These are phyloP conservation scores for Timema cristinae DNA, from an alignment of 2,888 invertebrate species.

Conservation along the genomic window DNA sequence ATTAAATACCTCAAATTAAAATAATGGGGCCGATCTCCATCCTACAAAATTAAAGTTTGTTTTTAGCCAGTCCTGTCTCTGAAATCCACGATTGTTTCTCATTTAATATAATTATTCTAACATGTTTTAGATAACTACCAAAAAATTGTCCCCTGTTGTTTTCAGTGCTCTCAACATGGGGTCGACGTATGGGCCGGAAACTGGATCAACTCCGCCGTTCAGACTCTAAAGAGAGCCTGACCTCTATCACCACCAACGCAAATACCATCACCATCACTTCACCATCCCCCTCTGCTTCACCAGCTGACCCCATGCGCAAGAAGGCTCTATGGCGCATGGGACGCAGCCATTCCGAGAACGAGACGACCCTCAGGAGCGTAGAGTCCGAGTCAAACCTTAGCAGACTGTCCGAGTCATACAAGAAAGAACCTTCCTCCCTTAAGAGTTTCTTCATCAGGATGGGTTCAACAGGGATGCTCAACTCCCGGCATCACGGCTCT, in stretches of 20 bases:
- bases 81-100: too few species aligned
- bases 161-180: slow-evolving; percentile 68
- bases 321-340: slow-evolving; percentile 29
- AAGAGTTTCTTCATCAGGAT: slow-evolving; percentile 70
- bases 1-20: too few species aligned
- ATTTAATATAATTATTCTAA: too few species aligned
- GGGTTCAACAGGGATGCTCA: slow-evolving; percentile 72
- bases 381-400: slow-evolving; percentile 13
- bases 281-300: slow-evolving; percentile 33
- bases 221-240: slow-evolving; percentile 21
- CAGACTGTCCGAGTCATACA: slow-evolving; percentile 21
- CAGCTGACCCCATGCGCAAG: slow-evolving; percentile 35
- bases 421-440: slow-evolving; percentile 54
- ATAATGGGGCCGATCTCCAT: too few species aligned
- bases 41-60: too few species aligned
- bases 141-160: slow-evolving; percentile 29
- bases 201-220: slow-evolving; percentile 67
- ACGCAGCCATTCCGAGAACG: slow-evolving; percentile 24
- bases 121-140: too few species aligned
- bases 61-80: too few species aligned
- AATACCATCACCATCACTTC: slow-evolving; percentile 8
- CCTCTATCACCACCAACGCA: not conserved
- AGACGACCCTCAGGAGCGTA: slow-evolving; percentile 10
- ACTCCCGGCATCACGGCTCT: slow-evolving; percentile 38
- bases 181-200: slow-evolving; percentile 73